These are phyloP conservation scores for Corythucha ciliata DNA, from an alignment of 2,888 invertebrate species.

Conservation along the genomic window DNA sequence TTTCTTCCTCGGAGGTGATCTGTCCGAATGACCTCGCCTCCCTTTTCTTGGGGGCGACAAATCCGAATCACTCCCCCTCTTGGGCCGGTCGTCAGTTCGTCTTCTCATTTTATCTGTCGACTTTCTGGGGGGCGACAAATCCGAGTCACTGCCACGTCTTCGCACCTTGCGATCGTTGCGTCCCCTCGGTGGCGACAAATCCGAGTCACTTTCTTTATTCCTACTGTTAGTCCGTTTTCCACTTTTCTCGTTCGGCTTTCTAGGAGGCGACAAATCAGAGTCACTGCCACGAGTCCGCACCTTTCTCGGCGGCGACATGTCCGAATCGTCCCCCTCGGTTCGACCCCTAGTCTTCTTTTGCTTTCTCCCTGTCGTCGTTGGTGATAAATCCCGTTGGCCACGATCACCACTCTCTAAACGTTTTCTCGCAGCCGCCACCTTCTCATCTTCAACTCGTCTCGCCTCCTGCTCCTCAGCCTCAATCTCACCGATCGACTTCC, in stretches of 20 bases:
- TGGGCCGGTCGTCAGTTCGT: conserved; percentile 16
- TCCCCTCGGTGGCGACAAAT: conserved; percentile 24
- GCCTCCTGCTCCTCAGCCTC: conserved; percentile 10
- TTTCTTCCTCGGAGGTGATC: conserved; percentile 21
- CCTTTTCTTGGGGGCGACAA: conserved; percentile 26
- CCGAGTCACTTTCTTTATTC: conserved; percentile 13
- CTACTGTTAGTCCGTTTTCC: conserved; percentile 20
- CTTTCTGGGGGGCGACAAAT: conserved; percentile 19
- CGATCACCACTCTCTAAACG: conserved; percentile 21
- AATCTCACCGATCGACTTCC: conserved; percentile 31
- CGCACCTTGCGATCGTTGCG: neutral
- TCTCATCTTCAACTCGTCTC: neutral
- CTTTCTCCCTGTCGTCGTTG: conserved; percentile 28
- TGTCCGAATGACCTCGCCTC: conserved; percentile 16
- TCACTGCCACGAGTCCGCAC: neutral
- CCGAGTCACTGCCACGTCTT: conserved; percentile 19
- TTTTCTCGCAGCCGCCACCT: neutral
- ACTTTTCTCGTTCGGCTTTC: conserved; percentile 35
- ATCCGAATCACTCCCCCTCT: conserved; percentile 27
- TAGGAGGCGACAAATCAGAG: conserved; percentile 40
- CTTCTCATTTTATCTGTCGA: neutral
- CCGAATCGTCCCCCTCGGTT: no score
- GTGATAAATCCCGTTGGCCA: conserved; percentile 35
- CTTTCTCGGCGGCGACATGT: conserved; percentile 35
- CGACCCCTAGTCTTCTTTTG: conserved; percentile 29